Evolutionary conservation across 1,140 invertebrate genomes (phyloP).

Genomic region (Littorina saxatilis): DNA sequence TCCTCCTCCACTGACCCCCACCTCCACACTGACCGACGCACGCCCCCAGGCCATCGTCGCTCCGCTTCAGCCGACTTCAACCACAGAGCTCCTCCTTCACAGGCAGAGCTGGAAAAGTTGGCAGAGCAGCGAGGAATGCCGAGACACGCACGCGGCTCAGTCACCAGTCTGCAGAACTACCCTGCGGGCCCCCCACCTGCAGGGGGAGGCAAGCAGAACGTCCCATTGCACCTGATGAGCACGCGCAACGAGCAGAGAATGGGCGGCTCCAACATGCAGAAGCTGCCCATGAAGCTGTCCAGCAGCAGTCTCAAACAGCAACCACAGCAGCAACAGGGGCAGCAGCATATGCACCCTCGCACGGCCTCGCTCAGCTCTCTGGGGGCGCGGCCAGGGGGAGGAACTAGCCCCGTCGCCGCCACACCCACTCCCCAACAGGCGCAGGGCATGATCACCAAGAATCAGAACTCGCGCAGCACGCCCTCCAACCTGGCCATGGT

Average conservation of each 20-base stretch:
- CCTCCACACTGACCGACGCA: constrained; percentile 15
- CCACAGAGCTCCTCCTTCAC: not conserved
- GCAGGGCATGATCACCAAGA: constrained; percentile 30
- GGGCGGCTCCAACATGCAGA: constrained; percentile 64
- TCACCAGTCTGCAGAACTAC: constrained; percentile 45
- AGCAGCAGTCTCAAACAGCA: not conserved
- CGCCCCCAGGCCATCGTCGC: constrained; percentile 49
- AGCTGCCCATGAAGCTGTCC: constrained; percentile 57
- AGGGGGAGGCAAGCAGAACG: constrained; percentile 52
- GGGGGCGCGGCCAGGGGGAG: constrained; percentile 3
- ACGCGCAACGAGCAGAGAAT: constrained; percentile 90
- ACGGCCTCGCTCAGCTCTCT: constrained; percentile 35
- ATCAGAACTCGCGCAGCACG: constrained; percentile 44
- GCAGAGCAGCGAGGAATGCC: constrained; percentile 22
- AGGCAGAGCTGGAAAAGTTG: not conserved
- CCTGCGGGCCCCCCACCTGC: constrained; percentile 15
- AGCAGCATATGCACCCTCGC: constrained; percentile 32
- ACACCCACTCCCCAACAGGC: constrained; percentile 36
- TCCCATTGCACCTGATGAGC: constrained; percentile 84
- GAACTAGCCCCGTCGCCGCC: constrained; percentile 32
- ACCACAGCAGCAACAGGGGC: constrained; percentile 9
- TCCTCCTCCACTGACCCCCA: constrained; percentile 18
- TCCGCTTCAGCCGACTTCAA: constrained; percentile 68
- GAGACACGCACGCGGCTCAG: constrained; percentile 42
- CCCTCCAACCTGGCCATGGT: constrained; percentile 50